phyloP scores from a whole-genome alignment of 1,140 invertebrate species.

The Amyelois transitella region DNA sequence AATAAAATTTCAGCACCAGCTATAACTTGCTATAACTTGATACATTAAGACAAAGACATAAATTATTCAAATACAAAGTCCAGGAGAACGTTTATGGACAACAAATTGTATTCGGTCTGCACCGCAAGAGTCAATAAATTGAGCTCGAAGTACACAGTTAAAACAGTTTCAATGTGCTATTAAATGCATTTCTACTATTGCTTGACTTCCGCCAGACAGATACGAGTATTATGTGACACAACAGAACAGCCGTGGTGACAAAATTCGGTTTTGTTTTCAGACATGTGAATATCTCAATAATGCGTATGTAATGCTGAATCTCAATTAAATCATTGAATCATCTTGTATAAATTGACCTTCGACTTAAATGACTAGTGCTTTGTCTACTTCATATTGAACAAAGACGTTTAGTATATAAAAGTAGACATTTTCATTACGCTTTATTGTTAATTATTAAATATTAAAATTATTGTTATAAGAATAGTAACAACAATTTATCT shows the following conservation, averaged over 20 bases:
- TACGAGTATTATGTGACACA: no score
- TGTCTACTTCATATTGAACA: no score
- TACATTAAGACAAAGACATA: background rate
- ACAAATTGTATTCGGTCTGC: conserved; percentile 19
- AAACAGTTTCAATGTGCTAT: conserved; percentile 27
- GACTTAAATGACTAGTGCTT: no score
- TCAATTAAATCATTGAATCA: no score
- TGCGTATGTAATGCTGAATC: background rate
- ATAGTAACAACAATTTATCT: no score
- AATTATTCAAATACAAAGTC: conserved; percentile 13
- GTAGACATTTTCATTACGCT: no score
- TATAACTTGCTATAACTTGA: background rate
- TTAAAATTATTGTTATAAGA: no score
- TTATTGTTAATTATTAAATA: no score
- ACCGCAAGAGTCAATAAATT: conserved; percentile 32
- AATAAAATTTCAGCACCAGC: background rate
- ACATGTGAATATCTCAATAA: background rate
- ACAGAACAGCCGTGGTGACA: conserved; percentile 7
- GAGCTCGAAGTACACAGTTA: conserved; percentile 20
- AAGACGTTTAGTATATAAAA: no score
- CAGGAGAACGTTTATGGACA: conserved; percentile 12
- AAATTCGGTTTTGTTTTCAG: conserved; percentile 11
- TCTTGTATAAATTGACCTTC: no score
- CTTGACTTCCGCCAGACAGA: conserved; percentile 28
- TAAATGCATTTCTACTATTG: conserved; percentile 39